Conservation (phyloP, 2,797 vertebrate genomes). For the Platalea minor region DNA sequence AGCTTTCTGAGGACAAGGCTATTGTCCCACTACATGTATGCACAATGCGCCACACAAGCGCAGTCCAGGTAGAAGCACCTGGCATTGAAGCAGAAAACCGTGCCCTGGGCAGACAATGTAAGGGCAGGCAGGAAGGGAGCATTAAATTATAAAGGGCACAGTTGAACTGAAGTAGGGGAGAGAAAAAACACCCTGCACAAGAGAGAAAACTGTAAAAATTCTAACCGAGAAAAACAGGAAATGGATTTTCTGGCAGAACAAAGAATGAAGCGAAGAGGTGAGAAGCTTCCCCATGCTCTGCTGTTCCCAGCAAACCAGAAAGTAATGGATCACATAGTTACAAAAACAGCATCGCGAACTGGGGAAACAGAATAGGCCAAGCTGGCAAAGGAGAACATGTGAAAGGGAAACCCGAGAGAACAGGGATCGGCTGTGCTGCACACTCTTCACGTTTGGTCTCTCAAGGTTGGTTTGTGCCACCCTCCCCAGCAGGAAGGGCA, state of each 20-base stretch:
- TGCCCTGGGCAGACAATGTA: background rate
- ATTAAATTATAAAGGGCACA: background rate
- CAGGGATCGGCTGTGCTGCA: fast-evolving
- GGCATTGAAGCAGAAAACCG: background rate
- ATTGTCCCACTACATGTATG: fast-evolving
- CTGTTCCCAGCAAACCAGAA: background rate
- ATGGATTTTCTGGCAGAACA: background rate
- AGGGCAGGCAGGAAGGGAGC: background rate
- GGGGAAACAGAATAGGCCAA: background rate
- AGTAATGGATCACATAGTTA: background rate
- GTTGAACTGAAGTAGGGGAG: background rate
- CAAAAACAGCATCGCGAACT: background rate
- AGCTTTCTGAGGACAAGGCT: background rate
- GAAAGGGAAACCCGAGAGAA: background rate
- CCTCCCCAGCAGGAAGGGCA: background rate
- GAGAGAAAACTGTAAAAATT: background rate
- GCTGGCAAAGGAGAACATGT: background rate
- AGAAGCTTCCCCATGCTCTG: background rate
- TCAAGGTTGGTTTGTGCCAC: background rate
- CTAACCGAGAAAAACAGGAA: background rate
- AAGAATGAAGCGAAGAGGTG: background rate
- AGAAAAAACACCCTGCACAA: background rate
- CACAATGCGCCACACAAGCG: background rate
- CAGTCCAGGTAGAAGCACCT: background rate
- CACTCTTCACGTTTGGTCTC: background rate